Evolutionary conservation across 23 tunicate genomes (phyloP).

Genomic region (Styela plicata): DNA sequence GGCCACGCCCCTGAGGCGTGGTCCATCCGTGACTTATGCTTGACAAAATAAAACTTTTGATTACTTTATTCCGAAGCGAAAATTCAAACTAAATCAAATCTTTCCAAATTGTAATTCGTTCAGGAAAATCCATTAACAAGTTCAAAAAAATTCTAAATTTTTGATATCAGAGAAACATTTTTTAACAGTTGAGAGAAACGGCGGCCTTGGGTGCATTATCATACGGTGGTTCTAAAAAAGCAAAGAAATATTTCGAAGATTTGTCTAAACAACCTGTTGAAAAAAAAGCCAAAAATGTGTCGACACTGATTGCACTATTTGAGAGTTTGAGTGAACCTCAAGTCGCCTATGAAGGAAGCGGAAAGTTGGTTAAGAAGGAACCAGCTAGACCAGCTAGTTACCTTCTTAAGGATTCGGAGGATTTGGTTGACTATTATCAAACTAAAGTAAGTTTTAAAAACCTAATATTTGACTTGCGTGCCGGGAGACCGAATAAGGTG

Average conservation of each 20-base stretch:
- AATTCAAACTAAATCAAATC: no score
- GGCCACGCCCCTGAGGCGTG: no score
- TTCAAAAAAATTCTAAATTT: no score
- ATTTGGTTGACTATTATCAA: slow-evolving; percentile 3
- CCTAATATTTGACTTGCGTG: neutral
- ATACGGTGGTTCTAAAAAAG: slow-evolving; percentile 8
- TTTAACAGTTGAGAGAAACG: neutral
- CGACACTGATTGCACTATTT: slow-evolving; percentile 25
- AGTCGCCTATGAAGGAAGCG: neutral
- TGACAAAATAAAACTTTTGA: no score
- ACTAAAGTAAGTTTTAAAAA: neutral
- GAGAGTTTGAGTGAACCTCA: neutral
- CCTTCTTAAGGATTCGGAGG: neutral
- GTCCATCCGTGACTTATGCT: no score
- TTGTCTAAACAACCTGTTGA: slow-evolving; percentile 28
- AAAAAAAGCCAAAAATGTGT: slow-evolving; percentile 25
- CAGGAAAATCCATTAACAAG: no score
- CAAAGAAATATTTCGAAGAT: slow-evolving; percentile 33
- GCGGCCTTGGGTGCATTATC: slow-evolving; percentile 16
- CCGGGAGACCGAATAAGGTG: no score
- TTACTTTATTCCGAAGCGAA: no score
- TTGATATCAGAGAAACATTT: no score
- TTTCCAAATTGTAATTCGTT: no score
- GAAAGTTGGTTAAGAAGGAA: neutral
- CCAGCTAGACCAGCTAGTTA: neutral